A percentile compares a stretch with the other conserved stretches of the same genome.
phyloP scores from a whole-genome alignment of 2,888 invertebrate genomes.

The Anoncus sp. region DNA sequence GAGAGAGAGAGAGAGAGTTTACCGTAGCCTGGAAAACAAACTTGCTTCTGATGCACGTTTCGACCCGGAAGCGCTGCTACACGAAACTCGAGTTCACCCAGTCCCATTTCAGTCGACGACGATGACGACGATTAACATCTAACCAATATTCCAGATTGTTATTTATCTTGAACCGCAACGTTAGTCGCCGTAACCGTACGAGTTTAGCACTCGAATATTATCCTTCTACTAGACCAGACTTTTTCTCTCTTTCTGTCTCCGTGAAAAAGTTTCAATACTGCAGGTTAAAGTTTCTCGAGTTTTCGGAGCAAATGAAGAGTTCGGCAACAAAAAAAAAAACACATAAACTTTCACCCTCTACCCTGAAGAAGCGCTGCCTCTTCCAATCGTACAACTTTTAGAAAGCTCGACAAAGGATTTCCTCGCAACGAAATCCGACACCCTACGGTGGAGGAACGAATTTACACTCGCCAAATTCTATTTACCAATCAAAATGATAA shows the following conservation, averaged over 20 bases:
- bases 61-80: conserved; percentile 38
- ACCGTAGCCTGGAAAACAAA: conserved; percentile 17
- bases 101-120: conserved; percentile 18
- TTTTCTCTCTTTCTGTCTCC: no score
- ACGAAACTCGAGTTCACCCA: conserved; percentile 39
- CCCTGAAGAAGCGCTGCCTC: background rate
- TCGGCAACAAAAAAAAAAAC: background rate
- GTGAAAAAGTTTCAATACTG: background rate
- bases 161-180: conserved; percentile 34
- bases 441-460: background rate
- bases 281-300: background rate
- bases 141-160: conserved; percentile 25
- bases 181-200: background rate
- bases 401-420: background rate
- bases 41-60: conserved; percentile 21
- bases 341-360: background rate
- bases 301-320: conserved; percentile 1
- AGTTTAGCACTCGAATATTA: conserved; percentile 5
- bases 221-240: background rate
- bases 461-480: conserved; percentile 30
- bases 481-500: conserved; percentile 27
- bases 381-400: background rate
- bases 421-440: conserved; percentile 9
- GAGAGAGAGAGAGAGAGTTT: conserved; percentile 14
- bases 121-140: conserved; percentile 44